Evolutionary conservation across 1,140 invertebrate genomes (phyloP).

Genomic region (Colletes latitarsis): DNA sequence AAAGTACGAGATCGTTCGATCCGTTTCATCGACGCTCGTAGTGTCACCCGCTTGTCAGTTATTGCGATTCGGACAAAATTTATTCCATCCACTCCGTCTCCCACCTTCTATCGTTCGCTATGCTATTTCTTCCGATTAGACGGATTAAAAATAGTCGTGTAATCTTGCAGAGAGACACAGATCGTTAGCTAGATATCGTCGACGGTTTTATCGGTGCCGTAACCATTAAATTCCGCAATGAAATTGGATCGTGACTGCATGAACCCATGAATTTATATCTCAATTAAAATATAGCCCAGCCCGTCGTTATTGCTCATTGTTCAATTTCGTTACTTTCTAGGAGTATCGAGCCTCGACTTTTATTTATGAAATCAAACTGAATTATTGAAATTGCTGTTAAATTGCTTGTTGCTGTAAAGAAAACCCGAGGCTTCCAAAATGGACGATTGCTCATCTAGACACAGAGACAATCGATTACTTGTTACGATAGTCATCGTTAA

Average conservation of each 20-base stretch:
- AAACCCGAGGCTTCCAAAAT: too few species aligned
- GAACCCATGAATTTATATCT: conserved; percentile 49
- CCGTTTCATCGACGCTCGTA: background rate
- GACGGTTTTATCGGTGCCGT: conserved; percentile 25
- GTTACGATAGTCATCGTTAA: background rate
- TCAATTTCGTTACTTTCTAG: conserved; percentile 5
- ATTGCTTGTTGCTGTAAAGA: too few species aligned
- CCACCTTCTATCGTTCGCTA: too few species aligned
- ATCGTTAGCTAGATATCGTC: conserved; percentile 8
- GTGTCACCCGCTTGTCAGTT: background rate
- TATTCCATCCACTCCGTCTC: background rate
- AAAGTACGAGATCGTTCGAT: background rate
- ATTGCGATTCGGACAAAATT: background rate
- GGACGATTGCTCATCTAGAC: too few species aligned
- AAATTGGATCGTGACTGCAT: conserved; percentile 50
- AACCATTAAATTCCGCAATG: conserved; percentile 35
- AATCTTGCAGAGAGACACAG: background rate
- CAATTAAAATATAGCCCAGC: conserved; percentile 45
- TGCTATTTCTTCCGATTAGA: background rate
- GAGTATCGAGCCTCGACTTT: background rate
- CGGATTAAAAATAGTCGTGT: conserved; percentile 15
- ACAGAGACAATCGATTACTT: background rate
- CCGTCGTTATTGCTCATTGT: background rate
- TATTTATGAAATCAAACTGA: too few species aligned
- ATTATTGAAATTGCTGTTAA: too few species aligned